These are phyloP conservation scores for Drosophila baimaii DNA, from an alignment of 1,140 invertebrate genomes.

Conservation along the genomic window DNA sequence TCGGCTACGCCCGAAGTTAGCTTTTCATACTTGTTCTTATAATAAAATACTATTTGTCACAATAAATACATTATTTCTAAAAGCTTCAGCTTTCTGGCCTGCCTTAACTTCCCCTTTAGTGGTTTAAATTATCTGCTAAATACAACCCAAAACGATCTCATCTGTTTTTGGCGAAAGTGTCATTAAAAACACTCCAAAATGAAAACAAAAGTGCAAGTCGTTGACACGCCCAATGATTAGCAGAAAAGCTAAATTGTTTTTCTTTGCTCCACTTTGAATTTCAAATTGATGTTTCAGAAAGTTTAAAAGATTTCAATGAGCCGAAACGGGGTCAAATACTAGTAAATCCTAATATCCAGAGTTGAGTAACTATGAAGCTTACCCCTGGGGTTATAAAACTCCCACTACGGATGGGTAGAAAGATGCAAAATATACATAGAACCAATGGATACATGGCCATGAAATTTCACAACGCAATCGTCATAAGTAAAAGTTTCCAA, in stretches of 20 bases:
- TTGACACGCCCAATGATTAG: constrained; percentile 30
- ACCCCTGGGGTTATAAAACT: constrained; percentile 27
- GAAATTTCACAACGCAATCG: constrained; percentile 49
- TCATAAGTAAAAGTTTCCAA: constrained; percentile 31
- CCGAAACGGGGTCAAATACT: neutral
- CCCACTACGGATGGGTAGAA: constrained; percentile 17
- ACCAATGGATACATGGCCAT: constrained; percentile 25
- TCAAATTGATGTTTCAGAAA: constrained; percentile 13
- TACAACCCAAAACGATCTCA: constrained; percentile 1
- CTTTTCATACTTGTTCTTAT: no score
- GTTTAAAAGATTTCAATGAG: neutral
- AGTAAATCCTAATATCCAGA: neutral
- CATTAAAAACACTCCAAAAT: neutral
- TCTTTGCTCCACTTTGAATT: constrained; percentile 1
- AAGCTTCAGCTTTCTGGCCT: no score
- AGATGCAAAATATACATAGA: constrained; percentile 13
- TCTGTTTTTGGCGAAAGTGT: constrained; percentile 12
- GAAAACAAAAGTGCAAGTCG: constrained; percentile 13
- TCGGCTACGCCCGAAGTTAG: no score
- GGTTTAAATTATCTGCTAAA: neutral
- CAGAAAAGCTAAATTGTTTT: constrained; percentile 15
- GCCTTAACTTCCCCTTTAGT: no score
- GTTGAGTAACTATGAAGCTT: constrained; percentile 36
- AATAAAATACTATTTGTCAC: no score
- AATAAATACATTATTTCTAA: no score